Evolutionary conservation across 2,113 vertebrate genomes (phyloP).

Genomic region (Pagrus major): DNA sequence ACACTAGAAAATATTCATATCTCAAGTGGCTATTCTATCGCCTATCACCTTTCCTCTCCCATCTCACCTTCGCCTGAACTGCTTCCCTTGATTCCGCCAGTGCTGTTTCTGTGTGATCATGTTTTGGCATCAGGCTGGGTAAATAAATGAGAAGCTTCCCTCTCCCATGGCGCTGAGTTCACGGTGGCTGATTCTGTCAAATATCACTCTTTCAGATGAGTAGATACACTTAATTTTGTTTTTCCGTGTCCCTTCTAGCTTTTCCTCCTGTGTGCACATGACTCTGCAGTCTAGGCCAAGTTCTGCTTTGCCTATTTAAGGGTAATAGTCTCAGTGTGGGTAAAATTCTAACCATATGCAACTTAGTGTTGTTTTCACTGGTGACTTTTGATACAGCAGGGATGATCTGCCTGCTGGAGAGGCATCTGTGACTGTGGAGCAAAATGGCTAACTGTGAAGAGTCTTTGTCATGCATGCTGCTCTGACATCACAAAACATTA

Average conservation of each 20-base stretch:
- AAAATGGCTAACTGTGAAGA: background rate
- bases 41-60: background rate
- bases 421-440: background rate
- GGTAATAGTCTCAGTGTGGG: background rate
- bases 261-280: background rate
- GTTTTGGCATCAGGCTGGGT: conserved; percentile 15
- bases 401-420: background rate
- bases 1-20: conserved; percentile 19
- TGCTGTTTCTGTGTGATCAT: background rate
- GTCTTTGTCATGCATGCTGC: background rate
- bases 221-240: conserved; percentile 11
- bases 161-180: conserved; percentile 11
- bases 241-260: background rate
- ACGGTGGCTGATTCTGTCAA: conserved; percentile 16
- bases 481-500: no score
- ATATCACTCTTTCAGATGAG: conserved; percentile 21
- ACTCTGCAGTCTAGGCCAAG: background rate
- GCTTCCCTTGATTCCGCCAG: background rate
- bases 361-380: background rate
- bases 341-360: background rate
- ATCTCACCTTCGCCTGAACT: background rate
- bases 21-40: background rate
- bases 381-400: background rate
- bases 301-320: background rate
- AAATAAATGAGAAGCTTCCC: conserved; percentile 31